phyloP scores from a whole-genome alignment of 2,797 vertebrate species.

The Enteromius anoplus region DNA sequence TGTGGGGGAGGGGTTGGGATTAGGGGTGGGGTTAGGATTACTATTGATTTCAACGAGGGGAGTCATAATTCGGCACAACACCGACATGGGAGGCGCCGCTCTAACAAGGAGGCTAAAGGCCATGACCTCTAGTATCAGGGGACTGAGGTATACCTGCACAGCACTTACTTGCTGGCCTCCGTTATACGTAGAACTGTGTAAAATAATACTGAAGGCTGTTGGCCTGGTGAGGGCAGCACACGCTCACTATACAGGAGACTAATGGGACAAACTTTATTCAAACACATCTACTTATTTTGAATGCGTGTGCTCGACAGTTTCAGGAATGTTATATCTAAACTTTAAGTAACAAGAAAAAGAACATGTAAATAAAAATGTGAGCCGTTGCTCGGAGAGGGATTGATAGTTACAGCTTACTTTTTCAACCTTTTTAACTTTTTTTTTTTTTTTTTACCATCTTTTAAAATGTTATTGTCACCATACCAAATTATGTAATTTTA shows the following conservation, averaged over 20 bases:
- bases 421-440: neutral
- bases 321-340: neutral
- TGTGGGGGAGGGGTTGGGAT: too few species aligned
- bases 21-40: too few species aligned
- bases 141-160: too few species aligned
- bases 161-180: too few species aligned
- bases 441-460: neutral
- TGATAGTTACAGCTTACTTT: neutral
- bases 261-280: neutral
- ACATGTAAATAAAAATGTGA: neutral
- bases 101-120: too few species aligned
- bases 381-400: neutral
- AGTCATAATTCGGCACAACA: too few species aligned
- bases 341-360: neutral
- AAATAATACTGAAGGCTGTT: neutral
- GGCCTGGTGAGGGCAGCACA: conserved; percentile 43
- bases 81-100: too few species aligned
- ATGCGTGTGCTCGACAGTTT: too few species aligned
- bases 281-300: neutral
- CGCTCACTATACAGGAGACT: neutral
- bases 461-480: neutral
- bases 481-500: neutral
- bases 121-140: too few species aligned
- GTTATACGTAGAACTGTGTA: too few species aligned
- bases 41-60: too few species aligned